Base-by-base conservation (phyloP, 2,797 vertebrate genomes). In the Heliangelus exortis region DNA sequence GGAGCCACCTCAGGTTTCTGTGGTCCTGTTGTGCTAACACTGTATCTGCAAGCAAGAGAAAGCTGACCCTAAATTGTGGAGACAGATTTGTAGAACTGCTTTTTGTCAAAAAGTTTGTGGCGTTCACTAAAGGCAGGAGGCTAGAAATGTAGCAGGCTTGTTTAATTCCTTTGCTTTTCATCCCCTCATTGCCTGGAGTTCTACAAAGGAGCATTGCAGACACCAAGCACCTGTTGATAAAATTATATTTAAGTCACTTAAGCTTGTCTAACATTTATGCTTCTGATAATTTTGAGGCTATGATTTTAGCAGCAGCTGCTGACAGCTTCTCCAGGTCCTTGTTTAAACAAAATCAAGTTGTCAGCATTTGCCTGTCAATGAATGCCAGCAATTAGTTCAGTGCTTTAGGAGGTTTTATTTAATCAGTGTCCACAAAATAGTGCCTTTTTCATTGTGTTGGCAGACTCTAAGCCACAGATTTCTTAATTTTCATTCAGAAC, bases 351-450 rank as follows among this genome's bases (percentile, higher is more conserved):
- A 76, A 72, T 25, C 34, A 21, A 14, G 31, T 59, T 59, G 5
- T 29, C 41, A 72, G 53, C 58, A 26, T 59, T 36, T 48, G 4
- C 26, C 62, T 55, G 15, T 39, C 75, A 61, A 21, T 12, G 10
- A 69, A 66, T 2, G 2, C 3, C 54, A 65, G 31, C 9, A 67
- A 94, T 36, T 8, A 72, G 67, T 33, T 50, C 28, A 54, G 21
- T 62, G 22, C 13, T 62, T 80, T 8, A 18, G 79, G 58, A 87
- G 6, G 2, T 19, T 26, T 59, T 41, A 8, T 51, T 61, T 47
- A 9, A 58, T 47, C n/a, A 8, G 8, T 18, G 20, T 45, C 59
- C 15, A 15, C 17, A 29, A 68, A 76, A 72, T 0, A 0, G 3
- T 12, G 68, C 31, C 3, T 22, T 87, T 34, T 33, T 47, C 61